Base-by-base conservation (phyloP, 2,888 invertebrate species). In the Thecophora atra region DNA sequence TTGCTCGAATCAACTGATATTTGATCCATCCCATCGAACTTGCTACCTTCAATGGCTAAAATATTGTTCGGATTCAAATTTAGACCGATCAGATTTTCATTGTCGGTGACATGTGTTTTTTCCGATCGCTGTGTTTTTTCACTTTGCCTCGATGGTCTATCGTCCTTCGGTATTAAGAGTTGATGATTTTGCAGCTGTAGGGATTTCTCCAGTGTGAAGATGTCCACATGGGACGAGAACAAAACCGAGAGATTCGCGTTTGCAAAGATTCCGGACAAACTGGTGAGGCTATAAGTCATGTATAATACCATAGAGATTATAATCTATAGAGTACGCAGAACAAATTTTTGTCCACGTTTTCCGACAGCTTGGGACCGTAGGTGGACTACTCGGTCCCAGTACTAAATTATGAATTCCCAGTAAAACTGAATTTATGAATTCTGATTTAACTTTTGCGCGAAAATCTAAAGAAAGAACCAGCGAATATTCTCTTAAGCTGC, bases 231-330 rank as follows among this genome's bases (percentile, higher is more conserved):
- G 51, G 81, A 81, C 71, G 81, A 82, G 73, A 84, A 81, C 73
- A 82, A 76, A 76, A 82, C 79, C 76, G 84, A 83, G 52, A 85
- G 74, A 76, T 84, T 81, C 72, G 76, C 79, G 72, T 78, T 79
- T 62, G 79, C 79, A 77, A 77, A 81, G 69, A 81, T 79, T 71
- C 81, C 83, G 17, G 79, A 78, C 66, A 83, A 74, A 71, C 79
- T 83, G 73, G 79, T 82, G 60, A 83, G 77, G 37, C 82, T 83
- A 54, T 11, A 64, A 6, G 24, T 58, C 24, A 37, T n/a, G n/a
- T n/a, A n/a, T n/a, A n/a, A n/a, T n/a, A n/a, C n/a, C n/a, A n/a
- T n/a, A n/a, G n/a, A 1, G 37, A 37, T 37, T 11, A 37, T 37
- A 11, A 37, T 1, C 11, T 11, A 37, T 37, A n/a, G n/a, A n/a